Evolutionary conservation across 92 coral and sea anemone species (phyloP).

Genomic region (Epizoanthus ramosus): DNA sequence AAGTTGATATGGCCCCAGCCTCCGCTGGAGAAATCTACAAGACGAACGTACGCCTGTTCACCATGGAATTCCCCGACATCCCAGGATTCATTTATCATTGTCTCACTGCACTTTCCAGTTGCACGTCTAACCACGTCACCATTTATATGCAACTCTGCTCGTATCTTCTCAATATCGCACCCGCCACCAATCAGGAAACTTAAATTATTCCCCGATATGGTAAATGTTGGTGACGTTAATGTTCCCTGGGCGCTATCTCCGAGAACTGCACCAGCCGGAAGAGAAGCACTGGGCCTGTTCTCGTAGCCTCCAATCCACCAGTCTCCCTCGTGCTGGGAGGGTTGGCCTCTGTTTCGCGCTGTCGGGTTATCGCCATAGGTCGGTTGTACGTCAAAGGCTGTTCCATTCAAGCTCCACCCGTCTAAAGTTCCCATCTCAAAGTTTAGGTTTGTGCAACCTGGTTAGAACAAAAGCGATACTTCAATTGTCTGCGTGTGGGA

Average conservation of each 20-base stretch:
- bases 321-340: slow-evolving; percentile 56
- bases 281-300: slow-evolving; percentile 46
- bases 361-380: slow-evolving; percentile 66
- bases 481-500: no score
- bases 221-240: slow-evolving; percentile 64
- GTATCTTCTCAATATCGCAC: neutral
- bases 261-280: slow-evolving; percentile 41
- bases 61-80: slow-evolving; percentile 39
- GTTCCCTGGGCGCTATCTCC: slow-evolving; percentile 67
- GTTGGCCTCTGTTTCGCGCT: slow-evolving; percentile 29
- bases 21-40: slow-evolving; percentile 33
- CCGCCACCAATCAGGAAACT: slow-evolving; percentile 58
- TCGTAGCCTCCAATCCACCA: slow-evolving; percentile 77
- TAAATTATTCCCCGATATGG: slow-evolving; percentile 15
- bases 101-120: slow-evolving; percentile 12
- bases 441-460: slow-evolving; percentile 47
- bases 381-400: slow-evolving; percentile 60
- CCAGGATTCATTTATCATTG: slow-evolving; percentile 33
- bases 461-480: neutral
- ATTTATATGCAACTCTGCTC: slow-evolving; percentile 49
- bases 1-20: slow-evolving; percentile 61
- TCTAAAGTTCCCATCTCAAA: slow-evolving; percentile 55
- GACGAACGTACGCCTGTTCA: slow-evolving; percentile 35
- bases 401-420: slow-evolving; percentile 54
- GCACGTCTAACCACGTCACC: slow-evolving; percentile 27